A percentile compares a stretch with the other conserved stretches of the same genome.
Conservation (phyloP, 1,140 invertebrate species). For the Drosophila willistoni region DNA sequence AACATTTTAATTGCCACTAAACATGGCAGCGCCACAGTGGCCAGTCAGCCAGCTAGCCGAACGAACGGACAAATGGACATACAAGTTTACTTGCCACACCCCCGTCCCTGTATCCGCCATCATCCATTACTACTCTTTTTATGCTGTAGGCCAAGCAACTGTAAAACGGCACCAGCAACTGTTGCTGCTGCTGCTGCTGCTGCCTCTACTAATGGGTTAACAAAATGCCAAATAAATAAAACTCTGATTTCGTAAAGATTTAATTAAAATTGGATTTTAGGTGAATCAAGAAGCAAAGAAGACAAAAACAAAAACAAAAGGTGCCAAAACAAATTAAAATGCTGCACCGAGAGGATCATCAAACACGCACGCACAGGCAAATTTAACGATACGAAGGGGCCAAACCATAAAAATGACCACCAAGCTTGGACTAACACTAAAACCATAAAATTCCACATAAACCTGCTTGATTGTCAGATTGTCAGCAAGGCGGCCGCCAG, state of each 20-base stretch:
- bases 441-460: constrained; percentile 55
- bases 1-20: constrained; percentile 81
- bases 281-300: not conserved
- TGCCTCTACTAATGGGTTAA: constrained; percentile 44
- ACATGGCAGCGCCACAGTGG: constrained; percentile 66
- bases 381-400: not conserved
- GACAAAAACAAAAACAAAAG: constrained; percentile 9
- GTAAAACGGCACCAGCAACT: constrained; percentile 55
- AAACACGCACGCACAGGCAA: constrained; percentile 26
- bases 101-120: not conserved
- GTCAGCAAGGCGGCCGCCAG: constrained; percentile 21
- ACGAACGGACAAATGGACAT: constrained; percentile 41
- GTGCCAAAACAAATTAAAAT: constrained; percentile 65
- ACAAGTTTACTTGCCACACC: constrained; percentile 29
- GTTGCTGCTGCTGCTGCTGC: constrained; percentile 17
- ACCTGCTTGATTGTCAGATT: constrained; percentile 53
- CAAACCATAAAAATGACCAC: constrained; percentile 47
- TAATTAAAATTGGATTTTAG: constrained; percentile 39
- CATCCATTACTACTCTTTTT: not conserved
- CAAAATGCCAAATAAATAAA: constrained; percentile 50
- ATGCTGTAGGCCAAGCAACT: constrained; percentile 66
- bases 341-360: constrained; percentile 52
- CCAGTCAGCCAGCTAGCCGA: not conserved
- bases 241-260: constrained; percentile 43
- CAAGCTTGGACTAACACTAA: constrained; percentile 23